Conservation (phyloP, 1,140 invertebrate species). For the Anastrepha obliqua region DNA sequence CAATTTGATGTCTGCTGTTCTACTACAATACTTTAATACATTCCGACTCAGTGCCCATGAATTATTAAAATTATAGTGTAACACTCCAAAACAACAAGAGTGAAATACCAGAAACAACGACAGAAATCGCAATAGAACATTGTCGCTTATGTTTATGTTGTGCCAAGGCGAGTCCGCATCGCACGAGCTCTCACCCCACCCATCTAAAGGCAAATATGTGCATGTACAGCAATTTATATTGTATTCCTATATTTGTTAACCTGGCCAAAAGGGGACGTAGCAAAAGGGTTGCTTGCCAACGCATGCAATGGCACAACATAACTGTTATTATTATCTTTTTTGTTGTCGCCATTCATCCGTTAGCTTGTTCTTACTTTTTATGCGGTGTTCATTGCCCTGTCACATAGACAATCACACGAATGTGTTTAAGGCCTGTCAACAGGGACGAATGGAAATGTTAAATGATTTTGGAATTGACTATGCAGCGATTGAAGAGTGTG, state of each 20-base stretch:
- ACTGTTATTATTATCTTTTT: not conserved
- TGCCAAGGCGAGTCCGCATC: not conserved
- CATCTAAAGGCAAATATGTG: not conserved
- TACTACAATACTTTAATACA: not conserved
- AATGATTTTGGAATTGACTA: no score
- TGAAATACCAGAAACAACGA: not conserved
- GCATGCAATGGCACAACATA: not conserved
- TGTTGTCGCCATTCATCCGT: not conserved
- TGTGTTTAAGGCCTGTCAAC: not conserved
- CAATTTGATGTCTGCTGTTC: not conserved
- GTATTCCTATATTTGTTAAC: not conserved
- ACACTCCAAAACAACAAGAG: not conserved
- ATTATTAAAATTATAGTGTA: not conserved
- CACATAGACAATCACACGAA: not conserved
- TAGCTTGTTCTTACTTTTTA: not conserved
- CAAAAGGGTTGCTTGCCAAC: not conserved
- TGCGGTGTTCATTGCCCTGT: not conserved
- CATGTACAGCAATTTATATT: no score
- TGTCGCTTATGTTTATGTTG: slow-evolving; percentile 15
- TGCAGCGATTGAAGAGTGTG: no score
- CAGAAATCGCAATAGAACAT: not conserved
- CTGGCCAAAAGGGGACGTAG: not conserved
- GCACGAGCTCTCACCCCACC: not conserved
- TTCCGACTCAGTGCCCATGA: not conserved
- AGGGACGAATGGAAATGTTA: no score